Conservation (phyloP, 2,797 vertebrate genomes). For the Sparus aurata region DNA sequence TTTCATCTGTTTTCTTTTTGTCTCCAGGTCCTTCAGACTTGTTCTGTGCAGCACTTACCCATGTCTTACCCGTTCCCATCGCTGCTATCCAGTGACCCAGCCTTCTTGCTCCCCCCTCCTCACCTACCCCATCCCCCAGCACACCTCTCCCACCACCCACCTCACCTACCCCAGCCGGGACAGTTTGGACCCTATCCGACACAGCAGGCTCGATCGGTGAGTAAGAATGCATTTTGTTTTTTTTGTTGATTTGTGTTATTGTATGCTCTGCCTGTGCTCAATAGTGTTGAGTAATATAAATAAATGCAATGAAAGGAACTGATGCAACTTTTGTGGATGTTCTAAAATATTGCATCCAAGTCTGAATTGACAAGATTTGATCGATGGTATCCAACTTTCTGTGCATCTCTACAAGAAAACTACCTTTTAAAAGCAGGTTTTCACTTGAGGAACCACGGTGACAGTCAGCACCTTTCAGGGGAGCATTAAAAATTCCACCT, state of each 20-base stretch:
- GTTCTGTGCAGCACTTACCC: conserved; percentile 97
- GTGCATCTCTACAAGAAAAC: not conserved
- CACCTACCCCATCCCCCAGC: conserved; percentile 88
- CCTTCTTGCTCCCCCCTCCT: conserved; percentile 90
- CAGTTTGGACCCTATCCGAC: conserved; percentile 96
- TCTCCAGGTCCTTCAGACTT: conserved; percentile 94
- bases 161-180: conserved; percentile 94
- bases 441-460: not conserved
- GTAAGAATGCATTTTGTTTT: conserved; percentile 56
- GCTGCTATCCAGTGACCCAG: conserved; percentile 94
- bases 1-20: conserved; percentile 16
- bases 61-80: conserved; percentile 97
- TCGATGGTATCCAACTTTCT: not conserved
- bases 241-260: not conserved
- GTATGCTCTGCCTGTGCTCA: too few species aligned
- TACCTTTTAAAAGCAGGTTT: not conserved
- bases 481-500: conserved; percentile 5
- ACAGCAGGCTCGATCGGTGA: conserved; percentile 95
- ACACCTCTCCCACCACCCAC: conserved; percentile 94
- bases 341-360: not conserved
- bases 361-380: not conserved
- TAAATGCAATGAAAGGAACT: too few species aligned
- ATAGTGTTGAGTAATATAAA: too few species aligned
- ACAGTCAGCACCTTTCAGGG: conserved; percentile 21
- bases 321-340: not conserved